phyloP scores from a whole-genome alignment of 2,888 invertebrate species.

The Pasiphila rectangulata region DNA sequence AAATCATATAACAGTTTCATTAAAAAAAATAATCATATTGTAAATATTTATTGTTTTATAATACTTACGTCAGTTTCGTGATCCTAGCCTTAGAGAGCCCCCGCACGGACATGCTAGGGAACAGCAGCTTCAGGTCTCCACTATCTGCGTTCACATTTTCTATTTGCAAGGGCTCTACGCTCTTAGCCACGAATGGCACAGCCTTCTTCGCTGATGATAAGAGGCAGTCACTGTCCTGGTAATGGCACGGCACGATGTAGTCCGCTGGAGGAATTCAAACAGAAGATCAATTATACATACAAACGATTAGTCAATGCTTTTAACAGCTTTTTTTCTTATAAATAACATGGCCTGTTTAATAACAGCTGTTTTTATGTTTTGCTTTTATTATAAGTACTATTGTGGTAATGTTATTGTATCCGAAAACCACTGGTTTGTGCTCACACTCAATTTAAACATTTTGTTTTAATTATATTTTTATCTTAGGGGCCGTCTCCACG shows the following conservation, averaged over 20 bases:
- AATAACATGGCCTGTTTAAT: no score
- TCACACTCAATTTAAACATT: no score
- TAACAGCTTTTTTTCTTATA: no score
- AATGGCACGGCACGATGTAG: slow-evolving; percentile 21
- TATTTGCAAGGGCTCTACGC: slow-evolving; percentile 37
- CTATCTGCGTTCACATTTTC: slow-evolving; percentile 32
- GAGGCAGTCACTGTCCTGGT: slow-evolving; percentile 37
- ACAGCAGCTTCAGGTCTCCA: slow-evolving; percentile 35
- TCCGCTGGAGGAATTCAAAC: slow-evolving; percentile 4
- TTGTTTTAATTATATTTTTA: no score
- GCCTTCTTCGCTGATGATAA: slow-evolving; percentile 34
- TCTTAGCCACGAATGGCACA: slow-evolving; percentile 30
- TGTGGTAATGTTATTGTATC: no score
- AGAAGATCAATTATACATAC: not conserved
- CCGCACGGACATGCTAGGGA: slow-evolving; percentile 33
- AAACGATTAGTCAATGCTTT: no score
- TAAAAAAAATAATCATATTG: no score
- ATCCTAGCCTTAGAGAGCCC: slow-evolving; percentile 37
- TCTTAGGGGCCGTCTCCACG: no score
- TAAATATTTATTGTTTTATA: not conserved
- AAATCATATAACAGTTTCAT: no score
- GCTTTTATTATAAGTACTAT: no score
- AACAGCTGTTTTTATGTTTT: no score
- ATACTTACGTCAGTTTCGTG: slow-evolving; percentile 42
- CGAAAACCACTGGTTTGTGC: no score